Percentiles rank a stretch among this genome's conserved stretches.
These are phyloP conservation scores for Halcyon malimbica DNA, from an alignment of 2,113 vertebrate species.

Conservation along the genomic window DNA sequence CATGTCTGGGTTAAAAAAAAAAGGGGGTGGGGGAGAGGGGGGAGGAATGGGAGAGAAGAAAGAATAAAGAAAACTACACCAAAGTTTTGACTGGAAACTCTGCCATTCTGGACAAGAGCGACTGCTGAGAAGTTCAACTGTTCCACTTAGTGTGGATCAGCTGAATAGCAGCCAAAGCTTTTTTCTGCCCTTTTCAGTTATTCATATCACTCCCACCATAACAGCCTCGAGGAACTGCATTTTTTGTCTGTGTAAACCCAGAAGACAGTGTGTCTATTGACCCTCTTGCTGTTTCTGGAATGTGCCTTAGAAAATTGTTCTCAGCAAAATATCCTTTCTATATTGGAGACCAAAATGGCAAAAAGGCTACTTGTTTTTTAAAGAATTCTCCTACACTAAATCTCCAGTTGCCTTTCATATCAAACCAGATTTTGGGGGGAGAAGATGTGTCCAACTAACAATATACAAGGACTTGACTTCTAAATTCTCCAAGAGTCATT, in stretches of 20 bases:
- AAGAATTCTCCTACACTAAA: not conserved
- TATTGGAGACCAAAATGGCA: not conserved
- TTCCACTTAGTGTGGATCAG: conserved; percentile 26
- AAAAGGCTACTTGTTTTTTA: not conserved
- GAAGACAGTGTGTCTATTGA: conserved; percentile 60
- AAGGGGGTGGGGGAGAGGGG: too few species aligned
- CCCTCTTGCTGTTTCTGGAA: conserved; percentile 57
- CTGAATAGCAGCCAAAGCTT: conserved; percentile 18
- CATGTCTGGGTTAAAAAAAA: not conserved
- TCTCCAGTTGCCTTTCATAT: not conserved
- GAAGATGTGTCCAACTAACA: not conserved
- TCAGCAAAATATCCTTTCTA: conserved; percentile 15
- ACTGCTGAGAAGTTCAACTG: conserved; percentile 6
- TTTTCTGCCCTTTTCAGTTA: conserved; percentile 62
- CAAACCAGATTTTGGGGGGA: accelerated
- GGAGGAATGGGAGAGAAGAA: not conserved
- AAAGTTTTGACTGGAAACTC: conserved; percentile 51
- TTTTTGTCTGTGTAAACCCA: conserved; percentile 61
- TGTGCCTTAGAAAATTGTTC: conserved; percentile 34
- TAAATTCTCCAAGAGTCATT: not conserved
- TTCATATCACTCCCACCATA: conserved; percentile 48
- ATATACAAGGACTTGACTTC: not conserved
- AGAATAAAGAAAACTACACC: not conserved
- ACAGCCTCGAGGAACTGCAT: conserved; percentile 40
- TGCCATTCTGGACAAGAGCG: not conserved